Base-by-base conservation (phyloP, 2,888 invertebrate genomes). In the Bellardia pandia region DNA sequence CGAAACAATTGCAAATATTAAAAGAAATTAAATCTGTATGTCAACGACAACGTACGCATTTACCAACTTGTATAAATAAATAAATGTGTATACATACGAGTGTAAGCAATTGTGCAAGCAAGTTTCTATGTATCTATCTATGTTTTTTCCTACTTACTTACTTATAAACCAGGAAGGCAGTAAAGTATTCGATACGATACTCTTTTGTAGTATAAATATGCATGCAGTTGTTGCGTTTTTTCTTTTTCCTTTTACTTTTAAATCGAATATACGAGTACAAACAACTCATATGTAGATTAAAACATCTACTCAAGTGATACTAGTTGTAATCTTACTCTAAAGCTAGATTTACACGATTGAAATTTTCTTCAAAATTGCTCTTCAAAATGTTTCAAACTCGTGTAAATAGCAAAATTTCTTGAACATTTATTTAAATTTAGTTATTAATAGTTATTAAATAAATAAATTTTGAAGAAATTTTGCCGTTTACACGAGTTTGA, bases 21-120 rank as follows among this genome's bases (percentile, higher is more conserved):
- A 86, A 86, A 87, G 86, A 88, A 89, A 89, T 88, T 83, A 88
- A 89, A 89, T 87, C 88, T 88, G 78, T 88, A 76, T 86, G 71
- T 84, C 75, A 85, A 62, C 60, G 33, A 69, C 40, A 23, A 64
- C 8, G 2, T 8, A 72, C 16, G 42, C 8, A 60, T 33, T 14
- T 11, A 69, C 6, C 30, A 5, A 23, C 23, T 56, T 30, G 42
- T 11, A 33, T 7, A 53, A 9, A 66, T 58, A 48, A 1, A 58
- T 42, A 76, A 42, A 2, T 45, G 7, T 80, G 42, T 64, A 37
- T 33, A 11, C n/a, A 64, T 8, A 9, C 23, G 8, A 56, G 16
- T 51, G 33, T 56, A 66, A 56, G 72, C 53, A 56, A 58, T 23
- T 75, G 58, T 56, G 56, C 72, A 64, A 45, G 13, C 45, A 56